A percentile compares a stretch with the other conserved stretches of the same genome.
These are phyloP conservation scores for Pseudolaguvia tuberculata DNA, from an alignment of 2,113 vertebrate genomes.

Conservation along the genomic window DNA sequence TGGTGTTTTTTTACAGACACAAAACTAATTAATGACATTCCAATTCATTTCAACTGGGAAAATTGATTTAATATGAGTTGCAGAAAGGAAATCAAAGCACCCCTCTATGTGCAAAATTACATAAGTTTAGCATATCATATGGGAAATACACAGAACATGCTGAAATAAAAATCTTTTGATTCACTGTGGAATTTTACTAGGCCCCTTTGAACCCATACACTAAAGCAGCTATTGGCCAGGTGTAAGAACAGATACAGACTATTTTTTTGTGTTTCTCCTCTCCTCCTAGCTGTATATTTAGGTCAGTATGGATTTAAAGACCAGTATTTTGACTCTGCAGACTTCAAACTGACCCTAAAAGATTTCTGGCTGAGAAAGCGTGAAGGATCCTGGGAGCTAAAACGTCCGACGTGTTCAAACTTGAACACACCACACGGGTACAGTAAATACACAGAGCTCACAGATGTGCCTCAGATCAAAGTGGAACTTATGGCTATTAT, in stretches of 20 bases:
- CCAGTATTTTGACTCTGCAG: conserved; percentile 67
- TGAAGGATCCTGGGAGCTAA: conserved; percentile 69
- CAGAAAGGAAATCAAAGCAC: no score
- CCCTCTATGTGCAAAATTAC: no score
- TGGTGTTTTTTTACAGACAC: no score
- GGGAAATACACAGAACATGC: no score
- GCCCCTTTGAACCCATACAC: neutral
- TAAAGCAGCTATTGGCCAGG: neutral
- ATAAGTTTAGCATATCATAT: no score
- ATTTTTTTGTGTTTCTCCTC: neutral
- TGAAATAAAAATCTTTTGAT: neutral
- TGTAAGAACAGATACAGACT: neutral
- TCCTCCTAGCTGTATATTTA: conserved; percentile 53
- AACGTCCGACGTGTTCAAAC: conserved; percentile 53
- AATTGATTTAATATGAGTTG: no score
- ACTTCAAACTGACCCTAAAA: conserved; percentile 63
- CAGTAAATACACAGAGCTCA: conserved; percentile 70
- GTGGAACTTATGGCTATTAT: conserved; percentile 58
- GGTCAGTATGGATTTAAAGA: conserved; percentile 62
- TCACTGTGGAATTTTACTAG: neutral
- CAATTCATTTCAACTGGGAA: no score
- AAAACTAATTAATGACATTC: no score
- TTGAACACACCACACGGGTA: conserved; percentile 48
- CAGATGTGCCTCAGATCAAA: conserved; percentile 60
- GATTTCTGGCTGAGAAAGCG: conserved; percentile 71